Evolutionary conservation across 2,797 vertebrate species (phyloP).

Genomic region (Sebastiscus albofasciatus): DNA sequence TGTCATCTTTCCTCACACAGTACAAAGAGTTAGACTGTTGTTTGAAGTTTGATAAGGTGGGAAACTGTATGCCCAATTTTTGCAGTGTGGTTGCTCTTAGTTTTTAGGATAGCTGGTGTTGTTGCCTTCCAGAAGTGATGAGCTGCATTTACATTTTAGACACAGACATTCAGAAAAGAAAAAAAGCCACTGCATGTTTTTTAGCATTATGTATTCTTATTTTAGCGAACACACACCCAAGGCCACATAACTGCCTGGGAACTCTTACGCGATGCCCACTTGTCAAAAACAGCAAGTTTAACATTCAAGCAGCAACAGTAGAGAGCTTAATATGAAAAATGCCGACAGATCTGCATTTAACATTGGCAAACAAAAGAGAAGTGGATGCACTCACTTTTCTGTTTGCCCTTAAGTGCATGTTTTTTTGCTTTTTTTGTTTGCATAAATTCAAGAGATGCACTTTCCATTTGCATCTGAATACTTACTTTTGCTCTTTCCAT

Average conservation of each 20-base stretch:
- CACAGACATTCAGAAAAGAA: not conserved
- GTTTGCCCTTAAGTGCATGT: conserved; percentile 31
- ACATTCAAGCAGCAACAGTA: conserved; percentile 25
- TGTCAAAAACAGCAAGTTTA: conserved; percentile 16
- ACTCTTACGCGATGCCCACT: not conserved
- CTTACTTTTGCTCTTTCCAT: conserved; percentile 41
- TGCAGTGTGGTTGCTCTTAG: not conserved
- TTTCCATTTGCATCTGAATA: conserved; percentile 70
- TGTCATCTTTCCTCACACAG: conserved; percentile 34
- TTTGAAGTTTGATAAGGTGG: conserved; percentile 30
- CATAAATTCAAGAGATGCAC: conserved; percentile 62
- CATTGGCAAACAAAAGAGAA: conserved; percentile 31
- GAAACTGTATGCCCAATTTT: not conserved
- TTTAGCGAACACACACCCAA: not conserved
- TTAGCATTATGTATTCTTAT: not conserved
- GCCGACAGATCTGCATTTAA: conserved; percentile 28
- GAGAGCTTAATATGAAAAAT: conserved; percentile 17
- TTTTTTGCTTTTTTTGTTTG: conserved; percentile 24
- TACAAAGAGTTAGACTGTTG: conserved; percentile 15
- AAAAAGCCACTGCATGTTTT: not conserved
- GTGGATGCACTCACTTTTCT: conserved; percentile 30
- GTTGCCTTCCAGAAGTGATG: not conserved
- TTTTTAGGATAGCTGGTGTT: not conserved
- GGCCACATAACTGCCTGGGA: not conserved
- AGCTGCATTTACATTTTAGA: not conserved